phyloP scores from a whole-genome alignment of 2,888 invertebrate species.

The Platycheirus rosarum region DNA sequence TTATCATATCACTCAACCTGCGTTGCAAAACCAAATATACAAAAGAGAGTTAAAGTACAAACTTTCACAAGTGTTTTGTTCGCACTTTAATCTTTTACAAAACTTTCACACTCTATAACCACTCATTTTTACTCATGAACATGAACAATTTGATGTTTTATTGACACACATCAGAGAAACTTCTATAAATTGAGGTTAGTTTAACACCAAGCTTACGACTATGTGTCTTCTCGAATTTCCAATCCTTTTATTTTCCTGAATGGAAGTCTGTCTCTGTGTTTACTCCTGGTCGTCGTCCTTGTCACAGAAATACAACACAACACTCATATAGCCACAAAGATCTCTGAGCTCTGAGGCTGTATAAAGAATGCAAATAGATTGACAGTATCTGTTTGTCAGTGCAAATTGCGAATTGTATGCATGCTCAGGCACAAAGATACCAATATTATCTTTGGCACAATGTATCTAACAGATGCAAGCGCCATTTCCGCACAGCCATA shows the following conservation, averaged over 20 bases:
- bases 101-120: neutral
- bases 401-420: constrained; percentile 33
- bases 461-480: neutral
- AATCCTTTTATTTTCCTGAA: neutral
- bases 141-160: neutral
- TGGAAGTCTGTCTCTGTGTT: neutral
- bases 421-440: neutral
- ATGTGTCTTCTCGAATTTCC: neutral
- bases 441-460: neutral
- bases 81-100: neutral
- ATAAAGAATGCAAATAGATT: constrained; percentile 42
- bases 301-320: neutral
- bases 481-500: neutral
- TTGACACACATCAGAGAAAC: neutral
- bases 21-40: too few species aligned
- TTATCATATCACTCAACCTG: too few species aligned
- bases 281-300: constrained; percentile 5
- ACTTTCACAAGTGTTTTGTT: neutral
- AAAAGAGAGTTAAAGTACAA: too few species aligned
- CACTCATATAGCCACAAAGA: neutral
- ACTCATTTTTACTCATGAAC: neutral
- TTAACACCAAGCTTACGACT: neutral
- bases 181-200: neutral
- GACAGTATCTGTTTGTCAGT: constrained; percentile 50
- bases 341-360: neutral